Base-by-base conservation (phyloP, 2,797 vertebrate species). In the Tauraco hartlaubi region DNA sequence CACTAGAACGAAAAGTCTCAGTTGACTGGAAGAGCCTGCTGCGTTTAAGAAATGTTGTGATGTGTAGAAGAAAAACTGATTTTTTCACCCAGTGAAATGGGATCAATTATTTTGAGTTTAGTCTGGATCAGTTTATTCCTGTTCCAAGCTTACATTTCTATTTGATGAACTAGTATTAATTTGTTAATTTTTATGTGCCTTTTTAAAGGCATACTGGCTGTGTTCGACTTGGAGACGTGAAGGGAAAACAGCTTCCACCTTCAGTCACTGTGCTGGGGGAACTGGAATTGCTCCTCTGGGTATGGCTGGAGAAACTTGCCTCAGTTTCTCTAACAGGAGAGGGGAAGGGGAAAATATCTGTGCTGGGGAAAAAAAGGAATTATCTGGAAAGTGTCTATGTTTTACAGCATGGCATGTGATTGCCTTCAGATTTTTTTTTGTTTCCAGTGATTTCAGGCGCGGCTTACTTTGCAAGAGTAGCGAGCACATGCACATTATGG, bases 401-500 rank as follows among this genome's bases (percentile, higher is more conserved):
- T 84, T 90, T 64, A 33, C 37, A 75, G 37, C 13, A 6, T 16
- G 25, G 20, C 6, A 1, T 59, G 44, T 63, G 69, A 25, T 33
- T 44, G 31, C 52, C 35, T 88, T 88, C 16, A 46, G 31, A 3
- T 8, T 44, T 59, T 67, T 44, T 41, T 78, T 74, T 13, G 39
- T 48, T 83, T 21, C 21, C 3, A 13, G 0, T 54, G 3, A 20
- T 83, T 64, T 83, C 31, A 76, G 26, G 26, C 1, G 2, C 51
- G 28, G 25, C 37, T 71, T 74, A 6, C 31, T 87, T 80, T 14
- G 31, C 28, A 71, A 22, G 31, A 46, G 39, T 21, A 37, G 16
- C 1, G 23, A 75, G 54, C 3, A 35, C 15, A n/a, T 1, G 3
- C 2, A 2, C 0, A 0, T 75, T 26, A 5, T 48, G 21, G 72